Evolutionary conservation across 2,888 invertebrate species (phyloP).

Genomic region (Phytoseiulus persimilis): DNA sequence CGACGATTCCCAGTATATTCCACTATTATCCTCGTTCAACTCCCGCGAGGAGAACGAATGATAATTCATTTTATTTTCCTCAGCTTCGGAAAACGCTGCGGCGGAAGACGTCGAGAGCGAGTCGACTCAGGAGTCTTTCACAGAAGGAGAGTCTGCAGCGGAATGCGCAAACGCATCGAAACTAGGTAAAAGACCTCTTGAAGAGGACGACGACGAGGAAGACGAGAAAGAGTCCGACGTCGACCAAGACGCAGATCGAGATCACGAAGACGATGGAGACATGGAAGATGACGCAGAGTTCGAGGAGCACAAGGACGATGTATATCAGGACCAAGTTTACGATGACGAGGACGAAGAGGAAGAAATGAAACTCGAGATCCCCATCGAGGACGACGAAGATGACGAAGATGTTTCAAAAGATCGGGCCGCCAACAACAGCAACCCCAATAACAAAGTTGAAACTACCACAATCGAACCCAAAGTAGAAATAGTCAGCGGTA

Average conservation of each 20-base stretch:
- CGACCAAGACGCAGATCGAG: constrained; percentile 18
- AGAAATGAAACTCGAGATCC: constrained; percentile 15
- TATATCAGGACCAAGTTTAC: background rate
- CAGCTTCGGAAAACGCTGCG: constrained; percentile 7
- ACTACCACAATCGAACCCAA: background rate
- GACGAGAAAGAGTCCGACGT: constrained; percentile 25
- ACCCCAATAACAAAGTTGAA: background rate
- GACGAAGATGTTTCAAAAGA: background rate
- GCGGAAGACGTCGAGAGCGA: constrained; percentile 14
- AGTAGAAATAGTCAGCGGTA: background rate
- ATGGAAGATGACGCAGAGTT: constrained; percentile 9
- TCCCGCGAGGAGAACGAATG: too few species aligned
- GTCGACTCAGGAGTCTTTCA: constrained; percentile 32
- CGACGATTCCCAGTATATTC: background rate
- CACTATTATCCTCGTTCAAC: background rate
- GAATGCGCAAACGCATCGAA: constrained; percentile 21
- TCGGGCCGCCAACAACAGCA: background rate
- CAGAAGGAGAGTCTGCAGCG: constrained; percentile 12
- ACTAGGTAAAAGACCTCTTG: background rate
- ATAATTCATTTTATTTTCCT: background rate
- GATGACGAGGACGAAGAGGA: constrained; percentile 15
- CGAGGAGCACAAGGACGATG: constrained; percentile 13
- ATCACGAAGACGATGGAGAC: constrained; percentile 27
- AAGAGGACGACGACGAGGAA: constrained; percentile 32
- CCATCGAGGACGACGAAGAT: background rate